Percentiles rank a stretch among this genome's conserved stretches.
Evolutionary conservation across 2,888 invertebrate species (phyloP).

Genomic region (Gryllus longicercus): DNA sequence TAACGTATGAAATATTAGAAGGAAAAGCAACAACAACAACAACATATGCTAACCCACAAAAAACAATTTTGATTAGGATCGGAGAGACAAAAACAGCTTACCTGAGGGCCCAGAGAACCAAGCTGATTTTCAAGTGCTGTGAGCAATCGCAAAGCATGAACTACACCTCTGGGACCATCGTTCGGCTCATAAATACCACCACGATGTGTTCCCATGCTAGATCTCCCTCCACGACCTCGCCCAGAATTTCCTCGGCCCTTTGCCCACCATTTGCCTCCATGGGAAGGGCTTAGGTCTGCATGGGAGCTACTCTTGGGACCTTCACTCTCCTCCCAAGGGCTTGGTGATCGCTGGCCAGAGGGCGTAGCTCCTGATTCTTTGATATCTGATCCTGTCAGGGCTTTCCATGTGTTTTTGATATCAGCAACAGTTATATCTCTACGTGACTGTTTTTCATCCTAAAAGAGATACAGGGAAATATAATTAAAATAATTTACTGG

Average conservation of each 20-base stretch:
- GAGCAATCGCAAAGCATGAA: slow-evolving; percentile 67
- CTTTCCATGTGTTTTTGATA: slow-evolving; percentile 41
- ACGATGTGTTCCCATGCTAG: background rate
- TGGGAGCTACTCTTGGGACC: slow-evolving; percentile 31
- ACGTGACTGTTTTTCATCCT: background rate
- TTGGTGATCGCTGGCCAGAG: slow-evolving; percentile 42
- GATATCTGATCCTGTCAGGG: slow-evolving; percentile 41
- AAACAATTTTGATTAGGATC: no score
- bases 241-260: slow-evolving; percentile 24
- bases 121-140: slow-evolving; percentile 79
- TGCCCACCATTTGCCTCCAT: slow-evolving; percentile 18
- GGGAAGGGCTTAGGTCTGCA: background rate
- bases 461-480: no score
- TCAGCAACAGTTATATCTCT: slow-evolving; percentile 40
- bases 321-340: slow-evolving; percentile 47
- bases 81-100: slow-evolving; percentile 41
- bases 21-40: no score
- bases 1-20: no score
- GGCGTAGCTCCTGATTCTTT: slow-evolving; percentile 35
- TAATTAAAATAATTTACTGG: no score
- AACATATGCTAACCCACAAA: no score
- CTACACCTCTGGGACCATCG: slow-evolving; percentile 51
- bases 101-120: slow-evolving; percentile 71
- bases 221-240: background rate
- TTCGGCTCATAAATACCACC: background rate